Conservation (phyloP, 2,888 invertebrate species). For the Oxyteleia sp. region DNA sequence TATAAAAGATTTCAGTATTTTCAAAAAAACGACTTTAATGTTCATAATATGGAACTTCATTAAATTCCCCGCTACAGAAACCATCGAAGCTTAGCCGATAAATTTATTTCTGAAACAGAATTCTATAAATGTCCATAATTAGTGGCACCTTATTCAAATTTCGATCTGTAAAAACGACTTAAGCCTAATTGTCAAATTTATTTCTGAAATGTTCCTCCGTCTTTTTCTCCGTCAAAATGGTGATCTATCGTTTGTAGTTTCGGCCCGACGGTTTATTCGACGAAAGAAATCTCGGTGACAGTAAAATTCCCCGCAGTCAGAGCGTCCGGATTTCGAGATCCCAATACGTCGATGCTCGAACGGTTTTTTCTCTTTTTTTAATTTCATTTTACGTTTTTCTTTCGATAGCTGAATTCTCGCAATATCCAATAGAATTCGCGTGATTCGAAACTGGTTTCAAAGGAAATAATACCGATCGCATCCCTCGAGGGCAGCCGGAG, state of each 20-base stretch:
- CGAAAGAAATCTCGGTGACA: conserved; percentile 53
- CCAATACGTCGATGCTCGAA: conserved; percentile 40
- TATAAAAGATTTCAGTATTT: too few species aligned
- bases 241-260: conserved; percentile 31
- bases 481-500: conserved; percentile 54
- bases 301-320: conserved; percentile 37
- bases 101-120: too few species aligned
- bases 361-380: conserved; percentile 35
- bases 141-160: too few species aligned
- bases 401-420: conserved; percentile 54
- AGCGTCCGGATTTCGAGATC: conserved; percentile 42
- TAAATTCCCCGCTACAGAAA: too few species aligned
- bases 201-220: not conserved
- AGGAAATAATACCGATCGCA: conserved; percentile 67
- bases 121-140: too few species aligned
- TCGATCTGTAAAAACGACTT: too few species aligned
- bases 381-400: conserved; percentile 54
- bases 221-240: not conserved
- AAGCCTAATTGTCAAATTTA: too few species aligned
- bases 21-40: too few species aligned
- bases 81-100: too few species aligned
- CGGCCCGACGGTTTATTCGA: not conserved
- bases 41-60: too few species aligned
- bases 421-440: conserved; percentile 63
- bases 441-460: conserved; percentile 66